Base-by-base conservation (phyloP, 2,113 vertebrate genomes). In the Dissostichus mawsoni region DNA sequence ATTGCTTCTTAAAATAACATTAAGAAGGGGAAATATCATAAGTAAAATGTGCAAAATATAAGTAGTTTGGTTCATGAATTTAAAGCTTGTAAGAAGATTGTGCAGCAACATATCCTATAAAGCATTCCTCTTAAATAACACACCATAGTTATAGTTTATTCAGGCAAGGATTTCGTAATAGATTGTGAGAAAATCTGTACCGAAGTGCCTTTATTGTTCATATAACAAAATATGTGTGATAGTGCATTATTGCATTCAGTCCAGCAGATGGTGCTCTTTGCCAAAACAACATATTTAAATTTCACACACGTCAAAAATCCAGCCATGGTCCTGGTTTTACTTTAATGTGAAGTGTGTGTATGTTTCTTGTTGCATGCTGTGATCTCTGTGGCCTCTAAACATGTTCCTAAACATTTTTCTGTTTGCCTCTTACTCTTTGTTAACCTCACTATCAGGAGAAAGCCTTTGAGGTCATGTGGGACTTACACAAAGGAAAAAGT, bases 201-300 rank as follows among this genome's bases (percentile, higher is more conserved):
- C 29, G 29, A 29, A 29, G 29, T 29, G 29, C 0, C 36, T 41
- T 41, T 41, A 41, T 8, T 41, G 5, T 41, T 41, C 36, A 41
- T 41, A 8, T 8, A 41, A 66, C 0, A 25, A 17, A 44, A n/a
- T 20, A 3, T 18, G n/a, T 3, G 6, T 12, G 1, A 29, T 11
- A 8, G 4, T 64, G 81, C 59, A 58, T 18, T 53, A 4, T 13
- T 17, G 5, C 44, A 8, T 7, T 0, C 0, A 1, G 33, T 69
- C 70, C 88, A 83, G 0, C 59, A 77, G 87, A 70, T 61, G 80
- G 81, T 5, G 44, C 64, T 53, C 9, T 20, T 69, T 5, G 41
- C 53, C 13, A 41, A 13, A 50, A 17, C 23, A 6, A 25, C 0
- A 17, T 0, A 18, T 4, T 29, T 29, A 4, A 29, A 3, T 29